A percentile compares a stretch with the other conserved stretches of the same genome.
Evolutionary conservation across 2,797 vertebrate genomes (phyloP).

Genomic region (Strix occidentalis): DNA sequence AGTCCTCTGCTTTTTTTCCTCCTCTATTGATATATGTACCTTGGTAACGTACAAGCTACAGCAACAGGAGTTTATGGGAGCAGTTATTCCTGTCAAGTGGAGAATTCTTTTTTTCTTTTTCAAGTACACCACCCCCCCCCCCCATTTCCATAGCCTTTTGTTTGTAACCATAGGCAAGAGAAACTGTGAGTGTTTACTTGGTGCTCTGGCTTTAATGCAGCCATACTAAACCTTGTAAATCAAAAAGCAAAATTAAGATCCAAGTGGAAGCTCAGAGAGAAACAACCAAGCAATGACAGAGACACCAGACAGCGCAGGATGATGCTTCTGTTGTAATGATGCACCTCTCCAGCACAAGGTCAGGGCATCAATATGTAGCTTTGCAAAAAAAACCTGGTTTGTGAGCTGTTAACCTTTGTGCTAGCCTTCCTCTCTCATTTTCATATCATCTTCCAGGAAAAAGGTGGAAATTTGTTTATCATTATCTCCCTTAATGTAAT

Average conservation of each 20-base stretch:
- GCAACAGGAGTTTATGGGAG: neutral
- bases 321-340: neutral
- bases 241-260: neutral
- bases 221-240: neutral
- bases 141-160: neutral
- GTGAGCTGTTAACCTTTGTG: neutral
- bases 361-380: neutral
- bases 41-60: neutral
- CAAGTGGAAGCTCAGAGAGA: neutral
- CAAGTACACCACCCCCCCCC: accelerated
- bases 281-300: neutral
- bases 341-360: neutral
- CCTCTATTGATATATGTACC: neutral
- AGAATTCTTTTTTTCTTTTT: neutral
- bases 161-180: neutral
- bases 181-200: neutral
- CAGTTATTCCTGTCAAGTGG: neutral
- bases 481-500: neutral
- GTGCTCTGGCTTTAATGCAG: neutral
- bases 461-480: neutral
- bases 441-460: neutral
- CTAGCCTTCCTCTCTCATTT: neutral
- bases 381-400: neutral
- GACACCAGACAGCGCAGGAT: accelerated
- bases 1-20: neutral